Evolutionary conservation across 2,888 invertebrate species (phyloP).

Genomic region (Noctua comes): DNA sequence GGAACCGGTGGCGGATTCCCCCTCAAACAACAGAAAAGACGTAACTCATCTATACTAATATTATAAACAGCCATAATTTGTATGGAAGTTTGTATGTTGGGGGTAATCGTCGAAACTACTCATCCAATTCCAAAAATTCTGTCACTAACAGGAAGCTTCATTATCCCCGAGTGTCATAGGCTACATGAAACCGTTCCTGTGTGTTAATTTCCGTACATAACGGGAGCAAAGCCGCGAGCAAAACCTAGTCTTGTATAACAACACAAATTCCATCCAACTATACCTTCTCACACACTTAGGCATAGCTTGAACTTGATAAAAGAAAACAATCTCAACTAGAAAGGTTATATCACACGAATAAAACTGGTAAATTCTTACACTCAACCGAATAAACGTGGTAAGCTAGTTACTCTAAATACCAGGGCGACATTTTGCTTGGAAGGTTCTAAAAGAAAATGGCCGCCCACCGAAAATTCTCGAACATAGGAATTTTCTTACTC

Average conservation of each 20-base stretch:
- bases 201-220: not conserved
- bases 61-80: no score
- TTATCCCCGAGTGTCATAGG: not conserved
- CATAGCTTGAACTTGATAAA: constrained; percentile 30
- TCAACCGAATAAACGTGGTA: constrained; percentile 1
- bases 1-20: no score
- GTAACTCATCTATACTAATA: no score
- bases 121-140: not conserved
- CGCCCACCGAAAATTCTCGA: constrained; percentile 34
- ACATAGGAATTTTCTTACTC: constrained; percentile 40
- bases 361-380: not conserved
- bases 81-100: no score
- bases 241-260: not conserved
- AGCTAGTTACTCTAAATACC: constrained; percentile 47
- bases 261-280: not conserved
- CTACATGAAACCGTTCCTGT: not conserved
- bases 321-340: constrained; percentile 8
- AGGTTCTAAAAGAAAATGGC: constrained; percentile 43
- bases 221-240: not conserved
- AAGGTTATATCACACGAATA: not conserved
- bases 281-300: not conserved
- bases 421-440: constrained; percentile 43
- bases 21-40: no score
- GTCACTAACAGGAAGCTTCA: not conserved
- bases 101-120: not conserved